These are phyloP conservation scores for Ranitomeya imitator DNA, from an alignment of 2,113 vertebrate genomes.

Conservation along the genomic window DNA sequence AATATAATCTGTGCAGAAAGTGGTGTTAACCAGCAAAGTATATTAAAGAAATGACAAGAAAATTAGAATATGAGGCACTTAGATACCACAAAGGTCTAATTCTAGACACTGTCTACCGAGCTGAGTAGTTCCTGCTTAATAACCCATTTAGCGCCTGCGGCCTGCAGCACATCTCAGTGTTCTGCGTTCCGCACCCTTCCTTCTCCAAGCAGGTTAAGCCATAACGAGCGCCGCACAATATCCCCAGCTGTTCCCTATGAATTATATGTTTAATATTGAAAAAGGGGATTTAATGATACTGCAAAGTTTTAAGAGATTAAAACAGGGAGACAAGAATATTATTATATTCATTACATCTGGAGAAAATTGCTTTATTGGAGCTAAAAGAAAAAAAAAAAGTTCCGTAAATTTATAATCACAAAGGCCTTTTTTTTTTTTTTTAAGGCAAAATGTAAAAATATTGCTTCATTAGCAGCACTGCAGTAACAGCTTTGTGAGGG, in stretches of 20 bases:
- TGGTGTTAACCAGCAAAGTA: constrained; percentile 56
- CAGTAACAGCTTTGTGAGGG: constrained; percentile 49
- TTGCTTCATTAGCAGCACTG: constrained; percentile 53
- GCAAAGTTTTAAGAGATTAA: constrained; percentile 59
- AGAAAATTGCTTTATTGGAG: constrained; percentile 52
- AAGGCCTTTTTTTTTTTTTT: constrained; percentile 14
- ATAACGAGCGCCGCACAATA: constrained; percentile 41
- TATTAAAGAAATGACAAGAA: constrained; percentile 54
- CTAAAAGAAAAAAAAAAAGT: constrained; percentile 36
- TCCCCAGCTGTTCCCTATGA: constrained; percentile 55
- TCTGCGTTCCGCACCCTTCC: constrained; percentile 9
- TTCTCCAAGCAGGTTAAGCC: constrained; percentile 38
- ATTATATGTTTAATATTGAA: constrained; percentile 58
- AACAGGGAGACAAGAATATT: constrained; percentile 52
- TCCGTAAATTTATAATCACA: constrained; percentile 53
- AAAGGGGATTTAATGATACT: constrained; percentile 57
- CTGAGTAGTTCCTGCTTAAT: constrained; percentile 30
- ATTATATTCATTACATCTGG: constrained; percentile 55
- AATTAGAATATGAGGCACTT: constrained; percentile 52
- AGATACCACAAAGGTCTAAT: constrained; percentile 57
- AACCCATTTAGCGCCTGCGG: constrained; percentile 37
- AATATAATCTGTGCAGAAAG: constrained; percentile 50
- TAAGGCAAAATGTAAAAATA: constrained; percentile 53
- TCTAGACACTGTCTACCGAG: constrained; percentile 35
- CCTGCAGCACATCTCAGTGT: neutral